phyloP scores from a whole-genome alignment of 2,797 vertebrate genomes.

The Enteromius afrohamiltoni region DNA sequence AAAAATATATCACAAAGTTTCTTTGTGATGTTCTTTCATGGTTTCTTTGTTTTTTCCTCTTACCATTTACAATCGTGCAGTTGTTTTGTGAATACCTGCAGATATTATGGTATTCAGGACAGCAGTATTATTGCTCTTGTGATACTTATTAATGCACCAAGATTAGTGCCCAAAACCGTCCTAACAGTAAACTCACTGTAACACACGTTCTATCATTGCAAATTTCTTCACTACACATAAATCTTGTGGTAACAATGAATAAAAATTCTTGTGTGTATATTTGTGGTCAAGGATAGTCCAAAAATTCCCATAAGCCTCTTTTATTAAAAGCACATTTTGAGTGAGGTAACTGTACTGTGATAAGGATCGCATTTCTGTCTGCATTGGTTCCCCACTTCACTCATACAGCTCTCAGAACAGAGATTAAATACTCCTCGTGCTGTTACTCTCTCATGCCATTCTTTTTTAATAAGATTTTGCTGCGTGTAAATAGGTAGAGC shows the following conservation, averaged over 20 bases:
- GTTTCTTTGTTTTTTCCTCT: neutral
- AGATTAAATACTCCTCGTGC: constrained; percentile 62
- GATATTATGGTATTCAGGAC: neutral
- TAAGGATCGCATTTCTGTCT: constrained; percentile 59
- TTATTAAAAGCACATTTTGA: constrained; percentile 58
- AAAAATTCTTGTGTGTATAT: neutral
- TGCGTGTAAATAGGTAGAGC: constrained; percentile 71
- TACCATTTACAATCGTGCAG: neutral
- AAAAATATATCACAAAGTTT: neutral
- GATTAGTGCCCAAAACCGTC: neutral
- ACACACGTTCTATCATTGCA: neutral
- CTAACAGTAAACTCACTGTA: neutral
- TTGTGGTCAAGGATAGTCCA: neutral
- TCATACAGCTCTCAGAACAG: constrained; percentile 61
- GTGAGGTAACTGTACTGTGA: constrained; percentile 47
- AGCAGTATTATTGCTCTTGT: neutral
- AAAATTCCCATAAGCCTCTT: constrained; percentile 18
- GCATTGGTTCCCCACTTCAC: constrained; percentile 53
- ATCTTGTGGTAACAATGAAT: neutral
- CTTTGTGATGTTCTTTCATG: too few species aligned
- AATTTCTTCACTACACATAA: neutral
- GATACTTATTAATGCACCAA: neutral
- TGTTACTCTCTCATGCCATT: constrained; percentile 56
- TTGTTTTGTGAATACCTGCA: neutral
- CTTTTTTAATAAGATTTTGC: constrained; percentile 75